Evolutionary conservation across 1,140 invertebrate genomes (phyloP).

Genomic region (Drosophila takahashii): DNA sequence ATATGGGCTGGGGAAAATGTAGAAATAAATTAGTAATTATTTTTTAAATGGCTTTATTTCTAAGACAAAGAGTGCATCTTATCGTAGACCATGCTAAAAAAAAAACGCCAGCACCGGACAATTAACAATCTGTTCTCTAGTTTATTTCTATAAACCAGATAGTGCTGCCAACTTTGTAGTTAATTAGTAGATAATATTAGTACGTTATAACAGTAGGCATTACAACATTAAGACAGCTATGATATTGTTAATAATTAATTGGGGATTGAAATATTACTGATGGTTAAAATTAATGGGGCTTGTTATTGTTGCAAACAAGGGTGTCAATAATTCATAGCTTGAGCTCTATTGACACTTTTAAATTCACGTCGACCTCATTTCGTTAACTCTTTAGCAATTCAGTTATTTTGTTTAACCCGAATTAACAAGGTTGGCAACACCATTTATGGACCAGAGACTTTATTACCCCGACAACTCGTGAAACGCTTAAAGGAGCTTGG

Average conservation of each 20-base stretch:
- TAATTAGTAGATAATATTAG: neutral
- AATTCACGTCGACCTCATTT: neutral
- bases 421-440: slow-evolving; percentile 16
- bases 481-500: slow-evolving; percentile 86
- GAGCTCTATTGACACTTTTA: neutral
- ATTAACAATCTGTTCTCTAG: neutral
- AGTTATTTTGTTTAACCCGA: neutral
- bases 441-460: slow-evolving; percentile 25
- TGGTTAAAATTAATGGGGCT: neutral
- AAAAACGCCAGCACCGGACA: slow-evolving; percentile 1
- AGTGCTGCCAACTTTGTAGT: slow-evolving; percentile 7
- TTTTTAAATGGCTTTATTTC: neutral
- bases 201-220: neutral
- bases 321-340: neutral
- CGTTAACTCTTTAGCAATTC: neutral
- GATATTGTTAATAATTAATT: neutral
- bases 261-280: neutral
- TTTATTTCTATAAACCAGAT: slow-evolving; percentile 6
- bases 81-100: slow-evolving; percentile 31
- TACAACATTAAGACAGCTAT: neutral
- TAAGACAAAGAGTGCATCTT: slow-evolving; percentile 2
- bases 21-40: slow-evolving; percentile 8
- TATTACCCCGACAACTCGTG: slow-evolving; percentile 84
- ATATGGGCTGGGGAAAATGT: slow-evolving; percentile 58
- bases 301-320: neutral